These are phyloP conservation scores for Atlantisia rogersi DNA, from an alignment of 2,113 vertebrate genomes.

Conservation along the genomic window DNA sequence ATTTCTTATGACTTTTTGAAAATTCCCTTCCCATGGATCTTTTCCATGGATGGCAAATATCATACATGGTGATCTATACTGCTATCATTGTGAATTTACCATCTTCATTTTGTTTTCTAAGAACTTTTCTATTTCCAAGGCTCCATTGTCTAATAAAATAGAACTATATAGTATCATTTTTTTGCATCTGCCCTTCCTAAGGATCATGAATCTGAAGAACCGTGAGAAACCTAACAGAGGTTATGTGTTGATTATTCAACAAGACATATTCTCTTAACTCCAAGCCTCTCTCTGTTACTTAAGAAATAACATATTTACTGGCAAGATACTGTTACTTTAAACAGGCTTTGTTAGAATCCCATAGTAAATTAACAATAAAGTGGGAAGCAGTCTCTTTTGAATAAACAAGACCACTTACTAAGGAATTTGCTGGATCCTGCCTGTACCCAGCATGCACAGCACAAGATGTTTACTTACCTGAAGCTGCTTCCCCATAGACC, in stretches of 20 bases:
- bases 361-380: background rate
- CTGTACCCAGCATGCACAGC: background rate
- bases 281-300: background rate
- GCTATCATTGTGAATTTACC: background rate
- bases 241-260: background rate
- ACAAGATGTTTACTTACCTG: background rate
- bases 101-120: background rate
- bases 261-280: background rate
- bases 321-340: background rate
- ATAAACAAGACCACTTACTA: background rate
- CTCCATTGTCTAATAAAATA: background rate
- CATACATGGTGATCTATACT: background rate
- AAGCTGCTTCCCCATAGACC: background rate
- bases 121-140: background rate
- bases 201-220: background rate
- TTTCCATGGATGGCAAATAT: background rate
- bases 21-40: background rate
- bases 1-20: background rate
- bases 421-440: background rate
- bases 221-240: background rate
- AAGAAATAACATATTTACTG: background rate
- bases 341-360: background rate
- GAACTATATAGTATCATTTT: background rate
- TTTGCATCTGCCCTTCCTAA: background rate
- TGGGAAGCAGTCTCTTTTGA: background rate